Base-by-base conservation (phyloP, 2,888 invertebrate species). In the Nemapogon koenigi region DNA sequence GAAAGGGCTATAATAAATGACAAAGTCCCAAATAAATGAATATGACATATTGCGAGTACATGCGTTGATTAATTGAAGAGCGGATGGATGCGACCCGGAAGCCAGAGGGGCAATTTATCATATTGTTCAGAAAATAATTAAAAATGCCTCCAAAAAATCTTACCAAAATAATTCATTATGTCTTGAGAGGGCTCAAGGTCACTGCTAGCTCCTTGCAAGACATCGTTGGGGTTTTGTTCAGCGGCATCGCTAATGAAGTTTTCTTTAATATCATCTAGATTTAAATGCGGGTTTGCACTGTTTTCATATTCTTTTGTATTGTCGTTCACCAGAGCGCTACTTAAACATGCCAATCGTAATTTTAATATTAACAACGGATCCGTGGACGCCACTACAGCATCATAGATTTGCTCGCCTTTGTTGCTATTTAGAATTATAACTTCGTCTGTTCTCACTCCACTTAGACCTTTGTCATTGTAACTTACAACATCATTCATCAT, bases 331-430 rank as follows among this genome's bases (percentile, higher is more conserved):
- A 31, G 31, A 4, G 31, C 17, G 3, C 59, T 57, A 37, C 47
- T 60, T 43, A 70, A 57, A 48, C 53, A 58, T 17, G 66, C 60
- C 51, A 72, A 53, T 40, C 62, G 63, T 55, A 71, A 62, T 58
- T 68, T 71, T 30, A 73, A 53, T 45, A 72, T 57, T 43, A 71
- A 49, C 45, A 72, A 55, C 17, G 73, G 73, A 46, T 65, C 62
- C 15, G 53, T 52, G 3, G 56, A 55, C 35, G 55, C 50, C 37
- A 57, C 46, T 14, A 57, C 51, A 19, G 57, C 44, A 37, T 66
- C 62, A 25, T 59, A 56, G 27, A 51, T 40, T 28, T 54, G 48
- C 15, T 22, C 10, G 33, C 47, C 46, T 15, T 48, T 53, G 43
- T 57, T 50, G 40, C 54, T 57, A 44, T 44, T 53, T 37, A 55